Evolutionary conservation across 2,888 invertebrate genomes (phyloP).

Genomic region (Eristalis intricaria): DNA sequence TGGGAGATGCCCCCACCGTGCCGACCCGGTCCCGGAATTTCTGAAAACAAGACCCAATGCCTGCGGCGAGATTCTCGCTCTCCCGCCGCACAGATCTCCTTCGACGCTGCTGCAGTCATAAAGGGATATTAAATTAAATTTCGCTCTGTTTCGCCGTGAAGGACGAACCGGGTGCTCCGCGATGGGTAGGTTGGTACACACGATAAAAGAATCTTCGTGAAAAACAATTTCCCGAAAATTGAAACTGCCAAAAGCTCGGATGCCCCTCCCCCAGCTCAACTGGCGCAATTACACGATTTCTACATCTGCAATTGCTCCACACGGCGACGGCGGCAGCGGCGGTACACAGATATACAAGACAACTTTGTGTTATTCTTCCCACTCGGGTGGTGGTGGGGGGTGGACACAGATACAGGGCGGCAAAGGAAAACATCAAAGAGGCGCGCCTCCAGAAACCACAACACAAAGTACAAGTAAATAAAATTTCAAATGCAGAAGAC

Average conservation of each 20-base stretch:
- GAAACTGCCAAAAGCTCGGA: slow-evolving; percentile 65
- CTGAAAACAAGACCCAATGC: background rate
- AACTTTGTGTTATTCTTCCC: background rate
- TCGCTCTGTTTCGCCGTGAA: background rate
- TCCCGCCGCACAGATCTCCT: background rate
- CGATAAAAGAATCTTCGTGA: background rate
- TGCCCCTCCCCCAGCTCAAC: background rate
- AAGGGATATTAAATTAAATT: slow-evolving; percentile 63
- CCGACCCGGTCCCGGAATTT: background rate
- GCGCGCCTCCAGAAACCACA: slow-evolving; percentile 55
- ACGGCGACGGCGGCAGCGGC: too few relatives aligned
- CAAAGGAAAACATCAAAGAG: slow-evolving; percentile 64
- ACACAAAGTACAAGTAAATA: slow-evolving; percentile 49
- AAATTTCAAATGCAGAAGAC: slow-evolving; percentile 67
- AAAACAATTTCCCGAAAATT: slow-evolving; percentile 62
- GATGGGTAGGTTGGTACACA: background rate
- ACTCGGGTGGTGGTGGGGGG: background rate
- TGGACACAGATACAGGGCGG: background rate
- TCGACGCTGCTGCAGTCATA: slow-evolving; percentile 35
- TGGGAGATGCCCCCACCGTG: background rate
- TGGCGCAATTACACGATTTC: slow-evolving; percentile 47
- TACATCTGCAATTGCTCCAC: slow-evolving; percentile 57
- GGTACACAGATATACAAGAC: background rate
- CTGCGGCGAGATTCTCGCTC: too few relatives aligned
- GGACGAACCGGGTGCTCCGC: slow-evolving; percentile 12